Evolutionary conservation across 1,140 invertebrate species (phyloP).

Genomic region (Orchestia grillus): DNA sequence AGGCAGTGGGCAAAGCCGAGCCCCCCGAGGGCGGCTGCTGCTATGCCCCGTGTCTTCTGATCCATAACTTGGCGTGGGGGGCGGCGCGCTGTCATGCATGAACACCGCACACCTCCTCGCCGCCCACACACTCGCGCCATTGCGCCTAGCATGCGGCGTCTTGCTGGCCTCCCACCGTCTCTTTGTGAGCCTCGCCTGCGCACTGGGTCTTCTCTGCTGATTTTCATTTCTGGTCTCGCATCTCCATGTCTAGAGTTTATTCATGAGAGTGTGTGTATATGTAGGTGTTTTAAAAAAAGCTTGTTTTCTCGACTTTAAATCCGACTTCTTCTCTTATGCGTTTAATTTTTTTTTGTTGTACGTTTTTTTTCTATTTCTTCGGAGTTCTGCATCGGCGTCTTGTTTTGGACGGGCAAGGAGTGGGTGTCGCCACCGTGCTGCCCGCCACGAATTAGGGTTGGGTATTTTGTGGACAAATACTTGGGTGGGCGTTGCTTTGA

Average conservation of each 20-base stretch:
- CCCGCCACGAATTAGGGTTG: not conserved
- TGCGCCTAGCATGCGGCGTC: not conserved
- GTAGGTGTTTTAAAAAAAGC: not conserved
- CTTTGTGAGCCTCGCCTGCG: not conserved
- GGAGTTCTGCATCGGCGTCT: too few species aligned
- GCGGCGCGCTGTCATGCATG: constrained; percentile 18
- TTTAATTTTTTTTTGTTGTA: not conserved
- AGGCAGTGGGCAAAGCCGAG: constrained; percentile 9
- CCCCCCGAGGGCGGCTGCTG: constrained; percentile 22
- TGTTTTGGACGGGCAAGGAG: not conserved
- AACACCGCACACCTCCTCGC: not conserved
- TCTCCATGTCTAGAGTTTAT: not conserved
- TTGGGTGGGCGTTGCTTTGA: not conserved
- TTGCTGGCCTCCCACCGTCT: not conserved
- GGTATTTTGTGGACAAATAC: not conserved
- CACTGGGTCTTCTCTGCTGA: not conserved
- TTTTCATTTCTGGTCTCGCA: not conserved
- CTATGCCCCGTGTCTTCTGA: constrained; percentile 25
- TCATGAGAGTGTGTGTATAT: not conserved
- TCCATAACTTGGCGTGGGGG: constrained; percentile 4
- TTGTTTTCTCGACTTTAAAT: not conserved
- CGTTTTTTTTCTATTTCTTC: not conserved
- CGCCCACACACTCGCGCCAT: constrained; percentile 16
- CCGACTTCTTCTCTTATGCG: not conserved
- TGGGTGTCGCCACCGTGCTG: not conserved